Base-by-base conservation (phyloP, 2,797 vertebrate species). In the Syncerus caffer region DNA sequence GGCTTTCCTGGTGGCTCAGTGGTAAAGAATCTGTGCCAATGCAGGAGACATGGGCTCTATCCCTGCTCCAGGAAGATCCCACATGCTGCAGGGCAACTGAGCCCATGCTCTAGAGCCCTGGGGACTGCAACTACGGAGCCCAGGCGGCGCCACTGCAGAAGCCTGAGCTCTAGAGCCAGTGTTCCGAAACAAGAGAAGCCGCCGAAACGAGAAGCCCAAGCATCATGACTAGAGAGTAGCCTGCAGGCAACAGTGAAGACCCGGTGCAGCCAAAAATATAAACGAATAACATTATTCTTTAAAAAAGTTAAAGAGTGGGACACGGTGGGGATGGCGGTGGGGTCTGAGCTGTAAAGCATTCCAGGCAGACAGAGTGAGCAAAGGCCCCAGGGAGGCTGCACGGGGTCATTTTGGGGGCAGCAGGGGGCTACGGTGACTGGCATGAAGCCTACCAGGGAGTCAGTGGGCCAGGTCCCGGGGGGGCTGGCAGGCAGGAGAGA, bases 311-410 rank as follows among this genome's bases (percentile, higher is more conserved):
- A 23, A 38, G 34, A 89, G 15, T 21, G 51, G 23, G 34, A 29
- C n/a, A 2, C 0, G 23, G 71, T 9, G 16, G 27, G 76, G 31
- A 21, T 4, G 50, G 45, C 9, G n/a, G 25, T n/a, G 9, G 42
- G 6, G 4, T 2, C 50, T 14, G 78, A 74, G 42, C 9, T 25
- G 23, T 45, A 31, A 13, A 27, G 55, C 45, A 27, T 16, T 27
- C 7, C 6, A 45, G 97, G 94, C 78, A 96, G 12, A 0, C 78
- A 96, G 12, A 0, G 12, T 38, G 34, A n/a, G 62, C 14, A 10
- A 47, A 27, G 78, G 67, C 64, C 53, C 27, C 6, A 1, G 10
- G 25, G 62, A 15, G 38, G 71, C n/a, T 8, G 38, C 6, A 29
- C 8, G 3, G 0, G 13, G 64, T 23, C 23, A 27, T 34, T n/a